These are phyloP conservation scores for Gallinago solitaria DNA, from an alignment of 2,797 vertebrate species.

Conservation along the genomic window DNA sequence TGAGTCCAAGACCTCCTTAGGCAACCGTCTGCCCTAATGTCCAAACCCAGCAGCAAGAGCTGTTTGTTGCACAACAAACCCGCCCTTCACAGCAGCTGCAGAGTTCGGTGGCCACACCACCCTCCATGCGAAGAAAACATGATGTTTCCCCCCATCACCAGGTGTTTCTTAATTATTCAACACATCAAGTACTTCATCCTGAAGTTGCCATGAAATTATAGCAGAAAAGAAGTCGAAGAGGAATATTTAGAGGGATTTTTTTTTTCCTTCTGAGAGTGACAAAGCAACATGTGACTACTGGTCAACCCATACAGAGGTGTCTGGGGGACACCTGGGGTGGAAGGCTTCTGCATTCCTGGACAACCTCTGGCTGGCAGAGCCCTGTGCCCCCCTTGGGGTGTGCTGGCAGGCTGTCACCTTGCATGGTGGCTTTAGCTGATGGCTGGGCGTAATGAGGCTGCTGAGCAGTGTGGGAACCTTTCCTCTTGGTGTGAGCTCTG, in stretches of 20 bases:
- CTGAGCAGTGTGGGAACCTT: not conserved
- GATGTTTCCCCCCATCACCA: fast-evolving
- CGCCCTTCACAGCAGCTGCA: not conserved
- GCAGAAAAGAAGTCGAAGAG: not conserved
- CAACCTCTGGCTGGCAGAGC: no score
- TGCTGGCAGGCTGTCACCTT: not conserved
- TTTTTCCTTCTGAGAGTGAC: not conserved
- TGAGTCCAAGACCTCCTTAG: not conserved
- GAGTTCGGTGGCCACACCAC: not conserved
- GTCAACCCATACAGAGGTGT: not conserved
- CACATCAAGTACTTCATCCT: not conserved
- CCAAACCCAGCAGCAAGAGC: not conserved
- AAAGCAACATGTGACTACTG: not conserved
- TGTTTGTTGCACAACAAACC: not conserved
- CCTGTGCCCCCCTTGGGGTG: not conserved
- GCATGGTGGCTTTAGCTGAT: not conserved
- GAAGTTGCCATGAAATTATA: not conserved
- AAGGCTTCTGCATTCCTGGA: not conserved
- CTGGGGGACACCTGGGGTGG: not conserved
- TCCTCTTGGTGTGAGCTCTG: not conserved
- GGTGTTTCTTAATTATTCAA: not conserved
- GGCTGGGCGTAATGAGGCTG: not conserved
- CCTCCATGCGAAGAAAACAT: fast-evolving
- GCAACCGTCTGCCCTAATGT: not conserved
- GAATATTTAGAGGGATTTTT: not conserved